phyloP scores from a whole-genome alignment of 2,113 vertebrate genomes.

The Lamprologus callipterus region DNA sequence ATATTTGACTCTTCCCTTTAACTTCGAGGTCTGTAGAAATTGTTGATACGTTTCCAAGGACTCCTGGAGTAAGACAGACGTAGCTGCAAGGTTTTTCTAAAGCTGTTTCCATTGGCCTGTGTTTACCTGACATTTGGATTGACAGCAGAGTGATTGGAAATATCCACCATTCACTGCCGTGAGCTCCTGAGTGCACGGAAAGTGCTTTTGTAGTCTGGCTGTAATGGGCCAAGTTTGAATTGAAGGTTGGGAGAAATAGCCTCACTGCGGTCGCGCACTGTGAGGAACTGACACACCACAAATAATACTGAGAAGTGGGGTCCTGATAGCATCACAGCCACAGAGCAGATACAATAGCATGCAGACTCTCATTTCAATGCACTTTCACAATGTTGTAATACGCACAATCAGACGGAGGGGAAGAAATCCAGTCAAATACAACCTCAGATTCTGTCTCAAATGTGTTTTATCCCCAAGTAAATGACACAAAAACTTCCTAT shows the following conservation, averaged over 20 bases:
- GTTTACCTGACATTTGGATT: constrained; percentile 82
- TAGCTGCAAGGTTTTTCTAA: constrained; percentile 71
- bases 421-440: constrained; percentile 33
- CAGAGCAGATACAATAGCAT: constrained; percentile 63
- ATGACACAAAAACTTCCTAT: neutral
- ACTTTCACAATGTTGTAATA: constrained; percentile 60
- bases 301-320: constrained; percentile 69
- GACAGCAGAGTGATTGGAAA: constrained; percentile 83
- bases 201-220: constrained; percentile 83
- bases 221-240: constrained; percentile 83
- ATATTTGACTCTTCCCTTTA: constrained; percentile 67
- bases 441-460: constrained; percentile 5
- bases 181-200: constrained; percentile 77
- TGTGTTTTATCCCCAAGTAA: neutral
- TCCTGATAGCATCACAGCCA: constrained; percentile 67
- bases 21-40: constrained; percentile 70
- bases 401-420: constrained; percentile 39
- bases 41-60: constrained; percentile 66
- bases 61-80: constrained; percentile 65
- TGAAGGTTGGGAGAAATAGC: constrained; percentile 81
- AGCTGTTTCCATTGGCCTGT: constrained; percentile 75
- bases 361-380: constrained; percentile 66
- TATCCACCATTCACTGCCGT: constrained; percentile 78
- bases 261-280: constrained; percentile 70
- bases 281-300: constrained; percentile 78